These are phyloP conservation scores for Ophion ellenae DNA, from an alignment of 2,888 invertebrate genomes.

Conservation along the genomic window DNA sequence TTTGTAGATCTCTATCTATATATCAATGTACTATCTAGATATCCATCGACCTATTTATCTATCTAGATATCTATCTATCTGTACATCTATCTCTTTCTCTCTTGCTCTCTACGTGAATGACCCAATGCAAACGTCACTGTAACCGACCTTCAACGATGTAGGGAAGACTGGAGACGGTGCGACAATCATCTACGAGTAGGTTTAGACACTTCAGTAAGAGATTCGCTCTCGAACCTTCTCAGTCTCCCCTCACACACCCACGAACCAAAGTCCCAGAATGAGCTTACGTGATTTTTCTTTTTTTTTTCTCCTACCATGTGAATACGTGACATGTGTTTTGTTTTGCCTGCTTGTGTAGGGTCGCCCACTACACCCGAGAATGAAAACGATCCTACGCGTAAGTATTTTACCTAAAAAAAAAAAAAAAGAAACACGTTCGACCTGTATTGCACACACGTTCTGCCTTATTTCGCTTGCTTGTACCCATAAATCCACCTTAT, in stretches of 20 bases:
- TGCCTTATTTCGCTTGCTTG: constrained; percentile 53
- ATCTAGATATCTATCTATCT: too few relatives aligned
- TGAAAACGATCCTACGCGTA: constrained; percentile 85
- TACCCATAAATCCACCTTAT: constrained; percentile 24
- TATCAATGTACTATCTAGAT: background rate
- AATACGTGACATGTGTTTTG: constrained; percentile 83
- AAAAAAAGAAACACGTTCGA: constrained; percentile 48
- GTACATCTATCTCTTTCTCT: background rate
- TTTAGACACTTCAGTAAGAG: background rate
- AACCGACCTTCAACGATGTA: constrained; percentile 23
- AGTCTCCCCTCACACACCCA: constrained; percentile 20
- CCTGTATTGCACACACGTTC: constrained; percentile 48
- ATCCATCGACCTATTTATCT: background rate
- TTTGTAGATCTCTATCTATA: background rate
- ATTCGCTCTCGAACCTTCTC: background rate
- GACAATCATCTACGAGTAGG: background rate
- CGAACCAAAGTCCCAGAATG: constrained; percentile 74
- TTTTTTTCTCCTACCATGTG: constrained; percentile 77
- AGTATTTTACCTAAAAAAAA: constrained; percentile 80
- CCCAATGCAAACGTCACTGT: constrained; percentile 13
- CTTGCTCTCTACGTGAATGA: constrained; percentile 24
- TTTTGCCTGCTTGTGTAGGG: constrained; percentile 84
- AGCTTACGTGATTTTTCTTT: constrained; percentile 78
- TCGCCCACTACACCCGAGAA: constrained; percentile 85
- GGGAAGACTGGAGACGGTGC: constrained; percentile 15